A percentile compares a stretch with the other conserved stretches of the same genome.
These are phyloP conservation scores for Papilio glaucus DNA, from an alignment of 1,140 invertebrate genomes.

Conservation along the genomic window DNA sequence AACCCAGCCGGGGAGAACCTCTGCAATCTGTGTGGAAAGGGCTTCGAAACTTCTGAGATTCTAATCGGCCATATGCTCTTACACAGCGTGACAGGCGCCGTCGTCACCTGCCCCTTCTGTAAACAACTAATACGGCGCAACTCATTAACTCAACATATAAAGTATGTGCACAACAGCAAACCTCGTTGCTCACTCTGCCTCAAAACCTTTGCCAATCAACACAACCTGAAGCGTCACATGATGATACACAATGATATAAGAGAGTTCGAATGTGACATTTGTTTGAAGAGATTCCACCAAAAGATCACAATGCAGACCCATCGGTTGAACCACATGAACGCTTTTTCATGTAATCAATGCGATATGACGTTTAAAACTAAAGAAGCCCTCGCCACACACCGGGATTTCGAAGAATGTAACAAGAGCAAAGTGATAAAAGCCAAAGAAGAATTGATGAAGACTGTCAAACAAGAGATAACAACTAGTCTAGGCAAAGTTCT, in stretches of 20 bases:
- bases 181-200: constrained; percentile 84
- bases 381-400: constrained; percentile 56
- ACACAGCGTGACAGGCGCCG: constrained; percentile 69
- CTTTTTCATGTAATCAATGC: constrained; percentile 69
- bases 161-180: constrained; percentile 80
- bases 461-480: constrained; percentile 67
- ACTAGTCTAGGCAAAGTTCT: constrained; percentile 69
- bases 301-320: constrained; percentile 82
- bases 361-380: constrained; percentile 68
- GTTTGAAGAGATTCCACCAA: constrained; percentile 77
- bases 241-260: constrained; percentile 84
- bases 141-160: constrained; percentile 80
- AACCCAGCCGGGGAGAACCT: constrained; percentile 75
- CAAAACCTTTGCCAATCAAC: constrained; percentile 84
- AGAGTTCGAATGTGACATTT: constrained; percentile 83
- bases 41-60: constrained; percentile 86
- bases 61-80: constrained; percentile 87
- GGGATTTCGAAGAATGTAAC: constrained; percentile 63
- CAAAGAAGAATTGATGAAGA: constrained; percentile 73
- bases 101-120: constrained; percentile 80
- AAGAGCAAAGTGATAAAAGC: constrained; percentile 62
- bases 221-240: constrained; percentile 85
- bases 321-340: constrained; percentile 71
- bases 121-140: constrained; percentile 76
- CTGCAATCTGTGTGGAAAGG: constrained; percentile 82